Percentiles rank a stretch among this genome's conserved stretches.
Evolutionary conservation across 2,888 invertebrate species (phyloP).

Genomic region (Drosophila tanythrix): DNA sequence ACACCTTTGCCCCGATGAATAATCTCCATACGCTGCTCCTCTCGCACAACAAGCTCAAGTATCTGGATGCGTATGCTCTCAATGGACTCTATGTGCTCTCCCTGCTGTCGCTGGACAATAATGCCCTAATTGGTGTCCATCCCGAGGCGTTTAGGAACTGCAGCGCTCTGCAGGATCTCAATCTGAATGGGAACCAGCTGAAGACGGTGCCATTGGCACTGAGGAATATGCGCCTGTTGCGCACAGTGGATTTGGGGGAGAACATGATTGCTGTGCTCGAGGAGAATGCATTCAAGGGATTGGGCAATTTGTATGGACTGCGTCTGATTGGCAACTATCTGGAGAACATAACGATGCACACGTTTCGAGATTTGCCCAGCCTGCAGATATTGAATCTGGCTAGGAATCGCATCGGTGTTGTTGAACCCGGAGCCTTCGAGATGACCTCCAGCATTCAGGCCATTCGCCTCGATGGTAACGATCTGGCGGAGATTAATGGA

Average conservation of each 20-base stretch:
- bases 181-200: constrained; percentile 94
- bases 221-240: constrained; percentile 93
- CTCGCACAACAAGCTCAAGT: constrained; percentile 93
- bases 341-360: constrained; percentile 91
- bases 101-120: constrained; percentile 93
- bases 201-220: constrained; percentile 92
- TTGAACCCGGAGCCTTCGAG: constrained; percentile 93
- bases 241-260: constrained; percentile 95
- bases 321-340: constrained; percentile 95
- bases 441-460: constrained; percentile 92
- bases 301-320: constrained; percentile 94
- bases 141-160: constrained; percentile 96
- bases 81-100: constrained; percentile 95
- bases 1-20: constrained; percentile 95
- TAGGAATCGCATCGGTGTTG: constrained; percentile 91
- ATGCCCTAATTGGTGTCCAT: constrained; percentile 92
- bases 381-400: constrained; percentile 95
- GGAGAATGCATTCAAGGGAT: constrained; percentile 92
- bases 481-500: constrained; percentile 92
- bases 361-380: constrained; percentile 91
- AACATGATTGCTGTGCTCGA: constrained; percentile 93
- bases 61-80: constrained; percentile 93
- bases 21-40: constrained; percentile 95
- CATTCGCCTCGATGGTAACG: constrained; percentile 94
- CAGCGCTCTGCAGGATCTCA: constrained; percentile 94